Conservation (phyloP, 2,113 vertebrate genomes). For the Nycticebus coucang region DNA sequence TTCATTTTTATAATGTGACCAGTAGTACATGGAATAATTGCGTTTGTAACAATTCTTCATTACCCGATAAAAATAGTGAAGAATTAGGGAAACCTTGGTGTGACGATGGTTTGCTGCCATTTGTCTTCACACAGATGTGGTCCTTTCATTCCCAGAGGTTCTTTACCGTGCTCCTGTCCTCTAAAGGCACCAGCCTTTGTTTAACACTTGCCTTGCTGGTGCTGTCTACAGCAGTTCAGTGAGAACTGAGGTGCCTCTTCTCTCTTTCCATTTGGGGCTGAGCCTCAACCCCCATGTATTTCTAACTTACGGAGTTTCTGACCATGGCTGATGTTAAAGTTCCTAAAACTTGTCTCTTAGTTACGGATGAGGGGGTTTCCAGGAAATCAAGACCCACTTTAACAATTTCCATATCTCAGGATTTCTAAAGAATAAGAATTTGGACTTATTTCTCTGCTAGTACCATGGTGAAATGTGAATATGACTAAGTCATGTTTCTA, state of each 20-base stretch:
- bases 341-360: background rate
- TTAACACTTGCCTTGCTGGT: background rate
- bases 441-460: background rate
- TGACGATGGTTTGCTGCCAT: background rate
- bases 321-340: rapidly evolving
- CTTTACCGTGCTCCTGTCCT: background rate
- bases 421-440: background rate
- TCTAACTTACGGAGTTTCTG: background rate
- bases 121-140: background rate
- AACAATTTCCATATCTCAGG: background rate
- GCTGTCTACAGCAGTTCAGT: rapidly evolving
- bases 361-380: background rate
- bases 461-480: background rate
- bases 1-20: background rate
- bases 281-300: background rate
- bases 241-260: background rate
- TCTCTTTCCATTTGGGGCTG: rapidly evolving
- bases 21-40: background rate
- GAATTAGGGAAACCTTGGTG: background rate
- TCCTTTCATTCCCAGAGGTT: background rate
- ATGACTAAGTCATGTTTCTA: background rate
- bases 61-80: background rate
- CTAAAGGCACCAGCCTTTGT: background rate
- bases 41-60: background rate
- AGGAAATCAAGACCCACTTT: background rate